These are phyloP conservation scores for Xenopus borealis DNA, from an alignment of 2,113 vertebrate species.

Conservation along the genomic window DNA sequence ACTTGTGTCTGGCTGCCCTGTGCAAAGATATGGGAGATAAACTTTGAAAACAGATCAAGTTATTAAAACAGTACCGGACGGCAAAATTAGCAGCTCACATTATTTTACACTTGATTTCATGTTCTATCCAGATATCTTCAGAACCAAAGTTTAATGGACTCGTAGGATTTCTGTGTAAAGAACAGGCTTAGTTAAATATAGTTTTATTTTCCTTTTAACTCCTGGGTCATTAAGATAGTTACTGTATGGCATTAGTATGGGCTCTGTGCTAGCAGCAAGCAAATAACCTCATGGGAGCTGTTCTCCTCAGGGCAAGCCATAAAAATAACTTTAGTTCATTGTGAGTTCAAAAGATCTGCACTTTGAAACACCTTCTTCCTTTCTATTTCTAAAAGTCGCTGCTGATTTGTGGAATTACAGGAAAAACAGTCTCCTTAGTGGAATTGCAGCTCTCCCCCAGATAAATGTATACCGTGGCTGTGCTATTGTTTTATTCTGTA, in stretches of 20 bases:
- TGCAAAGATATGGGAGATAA: neutral
- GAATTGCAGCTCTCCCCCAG: neutral
- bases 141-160: neutral
- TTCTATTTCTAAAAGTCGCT: slow-evolving; percentile 38
- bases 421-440: neutral
- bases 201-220: slow-evolving; percentile 49
- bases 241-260: slow-evolving; percentile 57
- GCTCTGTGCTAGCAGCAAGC: slow-evolving; percentile 58
- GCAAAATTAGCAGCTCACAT: too few species aligned
- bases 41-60: neutral
- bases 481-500: slow-evolving; percentile 19
- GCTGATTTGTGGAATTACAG: slow-evolving; percentile 14
- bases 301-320: slow-evolving; percentile 64
- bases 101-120: too few species aligned
- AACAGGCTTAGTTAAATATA: slow-evolving; percentile 8
- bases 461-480: neutral
- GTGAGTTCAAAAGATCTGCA: slow-evolving; percentile 63
- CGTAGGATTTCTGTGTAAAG: neutral
- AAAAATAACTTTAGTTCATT: slow-evolving; percentile 66
- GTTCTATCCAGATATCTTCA: too few species aligned
- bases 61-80: neutral
- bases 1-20: neutral
- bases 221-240: slow-evolving; percentile 55
- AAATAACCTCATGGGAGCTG: slow-evolving; percentile 63
- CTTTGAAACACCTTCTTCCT: slow-evolving; percentile 59